Conservation (phyloP, 2,797 vertebrate species). For the Microcaecilia unicolor region DNA sequence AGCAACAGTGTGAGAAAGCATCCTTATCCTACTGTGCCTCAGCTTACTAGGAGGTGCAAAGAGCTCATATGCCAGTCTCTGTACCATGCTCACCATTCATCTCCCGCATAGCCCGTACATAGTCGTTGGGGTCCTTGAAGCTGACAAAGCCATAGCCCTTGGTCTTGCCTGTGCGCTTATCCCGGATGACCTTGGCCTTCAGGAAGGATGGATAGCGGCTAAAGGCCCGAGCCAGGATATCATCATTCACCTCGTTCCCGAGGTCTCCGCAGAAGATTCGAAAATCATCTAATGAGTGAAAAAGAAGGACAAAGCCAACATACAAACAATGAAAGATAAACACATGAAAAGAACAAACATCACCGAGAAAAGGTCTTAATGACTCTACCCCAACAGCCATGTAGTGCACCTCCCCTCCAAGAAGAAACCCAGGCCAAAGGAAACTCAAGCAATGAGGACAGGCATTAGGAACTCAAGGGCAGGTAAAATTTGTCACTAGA, state of each 20-base stretch:
- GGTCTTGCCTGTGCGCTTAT: slow-evolving; percentile 86
- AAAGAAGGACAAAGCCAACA: not conserved
- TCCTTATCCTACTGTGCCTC: accelerated
- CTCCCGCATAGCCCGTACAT: slow-evolving; percentile 85
- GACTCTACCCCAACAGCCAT: not conserved
- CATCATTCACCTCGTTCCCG: slow-evolving; percentile 86
- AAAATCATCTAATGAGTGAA: slow-evolving; percentile 68
- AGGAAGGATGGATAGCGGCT: slow-evolving; percentile 86
- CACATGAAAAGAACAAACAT: no score
- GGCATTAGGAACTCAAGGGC: no score
- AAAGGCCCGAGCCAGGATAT: slow-evolving; percentile 83
- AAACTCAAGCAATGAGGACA: no score
- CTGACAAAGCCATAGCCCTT: slow-evolving; percentile 91
- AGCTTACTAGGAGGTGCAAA: no score
- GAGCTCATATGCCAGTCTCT: no score
- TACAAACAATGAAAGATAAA: not conserved
- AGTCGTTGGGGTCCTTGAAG: slow-evolving; percentile 90
- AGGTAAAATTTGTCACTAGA: no score
- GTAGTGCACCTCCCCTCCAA: no score
- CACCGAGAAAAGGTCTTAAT: no score
- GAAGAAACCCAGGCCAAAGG: no score
- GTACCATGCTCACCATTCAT: slow-evolving; percentile 72
- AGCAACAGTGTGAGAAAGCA: no score
- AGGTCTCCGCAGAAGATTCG: slow-evolving; percentile 88
- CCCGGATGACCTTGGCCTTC: slow-evolving; percentile 85